A percentile compares a stretch with the other conserved stretches of the same genome.
phyloP scores from a whole-genome alignment of 2,888 invertebrate genomes.

The Polyploca ridens region DNA sequence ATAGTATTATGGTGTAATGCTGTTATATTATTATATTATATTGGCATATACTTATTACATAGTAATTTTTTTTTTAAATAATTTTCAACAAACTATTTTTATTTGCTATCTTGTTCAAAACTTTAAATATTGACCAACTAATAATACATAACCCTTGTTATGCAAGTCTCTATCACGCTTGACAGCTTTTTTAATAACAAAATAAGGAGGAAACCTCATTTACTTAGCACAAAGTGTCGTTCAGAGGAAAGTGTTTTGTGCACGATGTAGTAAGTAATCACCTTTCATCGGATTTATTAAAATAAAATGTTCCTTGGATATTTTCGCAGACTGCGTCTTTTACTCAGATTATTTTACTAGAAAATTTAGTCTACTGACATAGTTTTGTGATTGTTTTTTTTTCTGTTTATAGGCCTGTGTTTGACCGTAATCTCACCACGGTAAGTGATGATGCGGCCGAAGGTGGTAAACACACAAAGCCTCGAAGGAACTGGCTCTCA shows the following conservation, averaged over 20 bases:
- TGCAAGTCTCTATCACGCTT: not conserved
- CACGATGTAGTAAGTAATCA: constrained; percentile 23
- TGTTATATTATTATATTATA: no score
- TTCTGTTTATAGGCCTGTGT: no score
- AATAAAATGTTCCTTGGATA: not conserved
- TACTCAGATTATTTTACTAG: not conserved
- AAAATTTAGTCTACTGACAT: not conserved
- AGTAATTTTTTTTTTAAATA: no score
- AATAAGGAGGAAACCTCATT: constrained; percentile 20
- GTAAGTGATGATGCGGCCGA: no score
- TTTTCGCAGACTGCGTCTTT: not conserved
- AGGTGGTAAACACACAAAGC: no score
- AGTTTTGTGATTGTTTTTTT: no score
- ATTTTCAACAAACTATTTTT: no score
- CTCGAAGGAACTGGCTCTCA: no score
- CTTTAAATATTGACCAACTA: not conserved
- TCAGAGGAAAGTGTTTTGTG: constrained; percentile 19
- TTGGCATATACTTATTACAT: no score
- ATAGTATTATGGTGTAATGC: no score
- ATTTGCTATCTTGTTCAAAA: no score
- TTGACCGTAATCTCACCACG: no score
- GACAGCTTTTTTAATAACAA: not conserved
- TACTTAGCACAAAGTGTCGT: constrained; percentile 26
- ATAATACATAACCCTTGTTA: not conserved
- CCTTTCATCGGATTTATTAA: constrained; percentile 19